These are phyloP conservation scores for Bubo blakistoni DNA, from an alignment of 2,113 vertebrate genomes.

Conservation along the genomic window DNA sequence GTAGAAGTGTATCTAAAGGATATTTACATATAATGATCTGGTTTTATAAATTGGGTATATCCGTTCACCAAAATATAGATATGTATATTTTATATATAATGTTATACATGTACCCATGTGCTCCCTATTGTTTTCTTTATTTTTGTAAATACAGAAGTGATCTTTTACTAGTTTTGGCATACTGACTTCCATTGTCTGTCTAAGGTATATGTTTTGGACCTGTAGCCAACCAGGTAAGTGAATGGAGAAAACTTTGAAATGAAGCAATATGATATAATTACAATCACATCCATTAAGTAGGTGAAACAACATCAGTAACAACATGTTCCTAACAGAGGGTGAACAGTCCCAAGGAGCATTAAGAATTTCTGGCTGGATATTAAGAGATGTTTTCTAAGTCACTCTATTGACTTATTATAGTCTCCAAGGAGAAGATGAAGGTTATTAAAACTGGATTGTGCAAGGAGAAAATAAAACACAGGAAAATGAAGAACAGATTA, in stretches of 20 bases:
- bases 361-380: constrained; percentile 42
- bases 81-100: neutral
- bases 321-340: constrained; percentile 1
- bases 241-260: neutral
- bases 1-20: neutral
- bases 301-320: constrained; percentile 31
- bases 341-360: constrained; percentile 17
- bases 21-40: neutral
- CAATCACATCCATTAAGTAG: neutral
- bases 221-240: neutral
- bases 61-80: neutral
- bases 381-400: constrained; percentile 25
- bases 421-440: constrained; percentile 11
- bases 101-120: neutral
- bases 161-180: neutral
- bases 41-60: neutral
- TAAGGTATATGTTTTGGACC: neutral
- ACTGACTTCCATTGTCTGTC: neutral
- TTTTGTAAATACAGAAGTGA: neutral
- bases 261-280: neutral
- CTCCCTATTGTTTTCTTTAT: neutral
- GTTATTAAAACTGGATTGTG: constrained; percentile 43
- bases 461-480: constrained; percentile 32
- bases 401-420: neutral
- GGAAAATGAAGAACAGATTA: constrained; percentile 20